Conservation (phyloP, 2,888 invertebrate species). For the Leptopterna dolabrata region DNA sequence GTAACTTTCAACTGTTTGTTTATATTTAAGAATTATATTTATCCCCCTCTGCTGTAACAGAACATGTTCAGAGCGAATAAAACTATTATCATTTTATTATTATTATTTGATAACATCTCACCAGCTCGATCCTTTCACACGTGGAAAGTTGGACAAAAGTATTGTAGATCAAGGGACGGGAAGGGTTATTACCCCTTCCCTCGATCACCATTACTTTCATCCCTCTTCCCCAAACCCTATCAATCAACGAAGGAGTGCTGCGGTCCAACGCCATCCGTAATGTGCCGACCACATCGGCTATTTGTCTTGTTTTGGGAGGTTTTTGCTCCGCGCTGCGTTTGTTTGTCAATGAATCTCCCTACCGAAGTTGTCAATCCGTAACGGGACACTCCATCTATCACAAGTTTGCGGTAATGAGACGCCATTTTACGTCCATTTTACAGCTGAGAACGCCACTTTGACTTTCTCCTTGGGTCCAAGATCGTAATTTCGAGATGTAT, state of each 20-base stretch:
- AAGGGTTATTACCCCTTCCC: neutral
- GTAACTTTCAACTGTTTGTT: too few relatives aligned
- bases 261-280: slow-evolving; percentile 47
- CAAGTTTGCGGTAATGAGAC: slow-evolving; percentile 37
- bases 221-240: neutral
- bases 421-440: neutral
- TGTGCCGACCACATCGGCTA: slow-evolving; percentile 45
- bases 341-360: slow-evolving; percentile 52
- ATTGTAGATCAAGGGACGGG: neutral
- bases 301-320: slow-evolving; percentile 51
- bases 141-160: too few relatives aligned
- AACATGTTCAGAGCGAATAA: too few relatives aligned
- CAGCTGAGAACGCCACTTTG: too few relatives aligned
- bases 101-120: too few relatives aligned
- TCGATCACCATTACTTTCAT: neutral
- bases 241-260: slow-evolving; percentile 24
- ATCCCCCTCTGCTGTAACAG: too few relatives aligned
- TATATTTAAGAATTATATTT: too few relatives aligned
- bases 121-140: too few relatives aligned
- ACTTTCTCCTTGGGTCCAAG: too few relatives aligned
- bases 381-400: slow-evolving; percentile 40
- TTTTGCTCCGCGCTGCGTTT: slow-evolving; percentile 47
- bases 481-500: too few relatives aligned
- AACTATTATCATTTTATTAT: too few relatives aligned
- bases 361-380: slow-evolving; percentile 46